phyloP scores from a whole-genome alignment of 2,797 vertebrate genomes.

The Thripadectes ignobilis region DNA sequence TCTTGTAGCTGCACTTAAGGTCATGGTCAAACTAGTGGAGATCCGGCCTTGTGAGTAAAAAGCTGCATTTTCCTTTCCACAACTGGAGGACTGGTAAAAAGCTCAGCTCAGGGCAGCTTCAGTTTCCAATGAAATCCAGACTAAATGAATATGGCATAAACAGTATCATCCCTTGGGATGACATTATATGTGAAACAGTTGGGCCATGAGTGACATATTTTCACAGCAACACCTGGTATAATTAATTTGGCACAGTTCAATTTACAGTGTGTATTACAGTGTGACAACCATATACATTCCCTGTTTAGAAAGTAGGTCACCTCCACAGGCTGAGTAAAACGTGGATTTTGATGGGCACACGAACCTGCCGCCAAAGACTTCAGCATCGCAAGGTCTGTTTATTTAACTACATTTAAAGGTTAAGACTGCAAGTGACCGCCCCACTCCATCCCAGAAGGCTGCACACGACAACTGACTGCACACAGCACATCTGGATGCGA shows the following conservation, averaged over 20 bases:
- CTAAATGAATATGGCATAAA: neutral
- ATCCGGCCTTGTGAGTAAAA: neutral
- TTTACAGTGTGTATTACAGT: neutral
- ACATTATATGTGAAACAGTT: neutral
- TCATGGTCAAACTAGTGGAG: neutral
- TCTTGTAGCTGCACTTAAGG: neutral
- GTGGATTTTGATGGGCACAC: neutral
- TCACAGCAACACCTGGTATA: neutral
- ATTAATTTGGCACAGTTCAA: neutral
- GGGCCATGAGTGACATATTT: neutral
- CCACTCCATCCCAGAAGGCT: neutral
- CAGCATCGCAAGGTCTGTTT: neutral
- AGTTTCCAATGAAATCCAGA: neutral
- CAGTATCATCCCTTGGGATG: neutral
- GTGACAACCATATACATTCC: neutral
- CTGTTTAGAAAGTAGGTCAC: slow-evolving; percentile 33
- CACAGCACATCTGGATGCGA: neutral
- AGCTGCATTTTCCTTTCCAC: neutral
- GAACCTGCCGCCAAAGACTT: neutral
- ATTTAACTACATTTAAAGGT: neutral
- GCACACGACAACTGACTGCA: neutral
- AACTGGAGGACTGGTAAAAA: neutral
- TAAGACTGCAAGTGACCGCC: neutral
- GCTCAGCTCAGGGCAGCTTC: neutral
- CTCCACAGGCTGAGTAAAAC: neutral